Conservation (phyloP, 2,888 invertebrate genomes). For the Rhimphoctona megacephalus region DNA sequence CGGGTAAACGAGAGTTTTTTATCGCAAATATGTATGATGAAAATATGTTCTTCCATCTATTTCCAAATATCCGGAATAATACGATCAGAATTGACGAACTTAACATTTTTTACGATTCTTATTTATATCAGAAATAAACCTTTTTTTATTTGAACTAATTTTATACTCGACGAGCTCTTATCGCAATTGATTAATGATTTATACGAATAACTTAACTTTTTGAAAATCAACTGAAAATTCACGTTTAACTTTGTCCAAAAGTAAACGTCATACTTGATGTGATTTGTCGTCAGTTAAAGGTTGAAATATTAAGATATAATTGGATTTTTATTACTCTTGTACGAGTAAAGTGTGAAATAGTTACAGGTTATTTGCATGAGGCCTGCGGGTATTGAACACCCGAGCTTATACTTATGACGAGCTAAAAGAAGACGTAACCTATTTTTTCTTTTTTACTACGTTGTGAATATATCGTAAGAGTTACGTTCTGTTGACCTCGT, state of each 20-base stretch:
- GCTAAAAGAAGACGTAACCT: background rate
- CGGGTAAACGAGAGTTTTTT: background rate
- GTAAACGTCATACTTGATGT: background rate
- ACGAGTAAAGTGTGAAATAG: constrained; percentile 4
- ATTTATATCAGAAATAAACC: background rate
- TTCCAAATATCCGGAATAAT: background rate
- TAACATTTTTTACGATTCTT: background rate
- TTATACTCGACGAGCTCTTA: background rate
- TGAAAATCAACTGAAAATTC: background rate
- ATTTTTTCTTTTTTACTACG: background rate
- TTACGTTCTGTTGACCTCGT: constrained; percentile 18
- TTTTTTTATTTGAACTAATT: background rate
- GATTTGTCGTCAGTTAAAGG: background rate
- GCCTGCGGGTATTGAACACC: background rate
- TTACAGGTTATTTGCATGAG: background rate
- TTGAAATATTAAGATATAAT: background rate
- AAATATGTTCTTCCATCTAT: background rate
- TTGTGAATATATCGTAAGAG: constrained; percentile 13
- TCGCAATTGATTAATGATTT: background rate
- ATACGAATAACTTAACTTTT: background rate
- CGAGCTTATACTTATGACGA: background rate
- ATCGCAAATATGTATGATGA: background rate
- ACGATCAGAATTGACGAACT: background rate
- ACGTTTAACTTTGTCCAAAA: background rate
- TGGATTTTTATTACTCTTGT: background rate